Conservation (phyloP, 2,113 vertebrate genomes). For the Nerophis ophidion region DNA sequence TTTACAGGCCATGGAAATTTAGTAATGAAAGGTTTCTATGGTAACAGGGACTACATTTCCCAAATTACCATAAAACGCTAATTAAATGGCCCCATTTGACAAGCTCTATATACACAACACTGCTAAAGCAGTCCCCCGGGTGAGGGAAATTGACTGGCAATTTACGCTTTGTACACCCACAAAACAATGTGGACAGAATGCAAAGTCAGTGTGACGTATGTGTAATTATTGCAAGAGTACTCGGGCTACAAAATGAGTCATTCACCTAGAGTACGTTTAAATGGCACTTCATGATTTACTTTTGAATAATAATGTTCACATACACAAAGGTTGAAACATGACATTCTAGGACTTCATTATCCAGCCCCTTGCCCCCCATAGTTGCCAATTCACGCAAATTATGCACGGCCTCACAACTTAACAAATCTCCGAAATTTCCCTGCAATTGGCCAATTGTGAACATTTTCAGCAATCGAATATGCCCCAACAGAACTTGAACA, state of each 20-base stretch:
- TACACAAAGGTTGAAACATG: no score
- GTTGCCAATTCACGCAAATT: no score
- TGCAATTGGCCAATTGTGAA: no score
- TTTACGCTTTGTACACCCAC: neutral
- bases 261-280: neutral
- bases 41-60: conserved; percentile 49
- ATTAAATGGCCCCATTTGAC: conserved; percentile 57
- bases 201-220: neutral
- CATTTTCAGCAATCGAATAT: no score
- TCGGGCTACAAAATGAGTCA: neutral
- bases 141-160: conserved; percentile 28
- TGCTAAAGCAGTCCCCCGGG: conserved; percentile 37
- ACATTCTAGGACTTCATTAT: no score
- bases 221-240: neutral
- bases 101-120: conserved; percentile 26
- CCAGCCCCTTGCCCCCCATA: no score
- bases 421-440: no score
- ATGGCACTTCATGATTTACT: neutral
- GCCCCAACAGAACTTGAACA: no score
- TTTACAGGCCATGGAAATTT: conserved; percentile 52
- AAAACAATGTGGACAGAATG: conserved; percentile 1
- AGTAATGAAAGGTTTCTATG: conserved; percentile 46
- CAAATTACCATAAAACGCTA: conserved; percentile 60
- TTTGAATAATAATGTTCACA: no score
- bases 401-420: no score